These are phyloP conservation scores for Alosa alosa DNA, from an alignment of 2,113 vertebrate genomes.

Conservation along the genomic window DNA sequence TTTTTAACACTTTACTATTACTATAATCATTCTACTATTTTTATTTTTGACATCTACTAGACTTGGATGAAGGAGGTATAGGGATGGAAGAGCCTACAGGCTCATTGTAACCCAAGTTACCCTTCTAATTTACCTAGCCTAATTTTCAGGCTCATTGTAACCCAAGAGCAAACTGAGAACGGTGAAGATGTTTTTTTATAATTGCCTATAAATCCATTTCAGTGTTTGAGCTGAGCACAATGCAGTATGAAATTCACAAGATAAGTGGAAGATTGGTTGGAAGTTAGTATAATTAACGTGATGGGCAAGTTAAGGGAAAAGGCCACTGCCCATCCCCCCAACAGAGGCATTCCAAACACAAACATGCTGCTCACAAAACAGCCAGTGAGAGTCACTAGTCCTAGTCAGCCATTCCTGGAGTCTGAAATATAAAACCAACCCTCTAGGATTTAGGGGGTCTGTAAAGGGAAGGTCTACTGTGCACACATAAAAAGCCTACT, in stretches of 20 bases:
- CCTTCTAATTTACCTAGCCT: too few relatives aligned
- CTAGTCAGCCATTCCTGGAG: neutral
- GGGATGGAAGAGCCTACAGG: too few relatives aligned
- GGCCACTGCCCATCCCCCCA: neutral
- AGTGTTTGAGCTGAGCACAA: neutral
- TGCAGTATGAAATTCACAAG: neutral
- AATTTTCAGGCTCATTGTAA: too few relatives aligned
- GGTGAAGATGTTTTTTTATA: neutral
- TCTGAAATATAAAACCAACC: neutral
- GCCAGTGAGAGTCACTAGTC: neutral
- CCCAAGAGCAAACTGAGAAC: too few relatives aligned
- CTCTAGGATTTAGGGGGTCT: neutral
- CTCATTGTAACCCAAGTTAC: too few relatives aligned
- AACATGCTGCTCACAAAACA: slow-evolving; percentile 18
- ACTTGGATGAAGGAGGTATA: too few relatives aligned
- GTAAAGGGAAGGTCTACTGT: neutral
- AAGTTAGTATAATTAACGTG: neutral
- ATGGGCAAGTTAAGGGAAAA: neutral
- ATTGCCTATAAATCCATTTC: neutral
- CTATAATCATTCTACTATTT: too few relatives aligned
- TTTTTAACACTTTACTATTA: too few relatives aligned
- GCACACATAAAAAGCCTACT: neutral
- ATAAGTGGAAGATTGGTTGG: neutral
- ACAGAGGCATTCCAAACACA: slow-evolving; percentile 2
- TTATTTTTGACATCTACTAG: too few relatives aligned